Conservation (phyloP, 2,888 invertebrate genomes). For the Amblyteles armatorius region DNA sequence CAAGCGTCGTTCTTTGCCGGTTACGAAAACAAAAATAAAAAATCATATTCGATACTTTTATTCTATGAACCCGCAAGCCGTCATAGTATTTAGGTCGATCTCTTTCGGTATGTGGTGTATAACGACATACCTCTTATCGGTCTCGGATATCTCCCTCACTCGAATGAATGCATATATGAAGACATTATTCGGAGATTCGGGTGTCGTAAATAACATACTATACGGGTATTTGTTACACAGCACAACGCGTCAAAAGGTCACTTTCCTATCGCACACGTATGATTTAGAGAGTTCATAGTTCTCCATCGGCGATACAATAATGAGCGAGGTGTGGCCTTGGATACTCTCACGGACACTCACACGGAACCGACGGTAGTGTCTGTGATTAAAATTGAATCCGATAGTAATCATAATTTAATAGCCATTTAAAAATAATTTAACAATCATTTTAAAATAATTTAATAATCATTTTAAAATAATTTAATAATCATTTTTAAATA, state of each 20-base stretch:
- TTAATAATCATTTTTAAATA: too few relatives aligned
- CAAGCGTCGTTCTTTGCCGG: constrained; percentile 3
- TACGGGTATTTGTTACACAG: constrained; percentile 7
- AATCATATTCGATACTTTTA: constrained; percentile 10
- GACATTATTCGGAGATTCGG: constrained; percentile 1
- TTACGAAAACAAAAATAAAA: not conserved
- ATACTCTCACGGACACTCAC: not conserved
- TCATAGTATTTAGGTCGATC: constrained; percentile 53
- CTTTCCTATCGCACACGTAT: not conserved
- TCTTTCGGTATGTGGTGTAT: constrained; percentile 15
- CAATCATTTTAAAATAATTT: too few relatives aligned
- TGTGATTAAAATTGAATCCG: not conserved
- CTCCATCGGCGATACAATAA: constrained; percentile 1
- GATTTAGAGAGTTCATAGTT: constrained; percentile 1
- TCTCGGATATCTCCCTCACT: constrained; percentile 23
- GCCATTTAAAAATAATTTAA: not conserved
- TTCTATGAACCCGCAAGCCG: constrained; percentile 1
- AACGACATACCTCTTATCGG: constrained; percentile 19
- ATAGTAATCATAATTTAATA: not conserved
- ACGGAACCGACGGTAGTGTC: not conserved
- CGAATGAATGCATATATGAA: constrained; percentile 34
- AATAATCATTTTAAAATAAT: not conserved
- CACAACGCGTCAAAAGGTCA: not conserved
- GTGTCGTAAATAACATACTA: not conserved
- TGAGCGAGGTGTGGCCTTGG: not conserved